Percentiles rank a stretch among this genome's conserved stretches.
Conservation (phyloP, 2,888 invertebrate genomes). For the Parochlus steinenii region DNA sequence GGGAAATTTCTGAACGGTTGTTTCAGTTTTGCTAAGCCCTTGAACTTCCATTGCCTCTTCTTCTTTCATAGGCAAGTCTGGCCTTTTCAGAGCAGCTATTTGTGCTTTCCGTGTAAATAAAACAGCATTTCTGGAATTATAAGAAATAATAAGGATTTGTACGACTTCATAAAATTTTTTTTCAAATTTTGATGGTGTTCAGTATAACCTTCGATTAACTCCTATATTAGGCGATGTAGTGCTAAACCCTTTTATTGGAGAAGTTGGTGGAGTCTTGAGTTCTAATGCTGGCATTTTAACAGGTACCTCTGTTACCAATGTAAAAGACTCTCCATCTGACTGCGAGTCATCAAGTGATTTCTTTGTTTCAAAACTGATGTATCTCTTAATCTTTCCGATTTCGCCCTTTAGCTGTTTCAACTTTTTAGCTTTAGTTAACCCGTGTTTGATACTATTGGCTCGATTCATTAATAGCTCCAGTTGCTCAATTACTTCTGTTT, state of each 20-base stretch:
- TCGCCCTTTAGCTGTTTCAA: conserved; percentile 39
- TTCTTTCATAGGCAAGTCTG: conserved; percentile 18
- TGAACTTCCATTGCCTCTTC: conserved; percentile 15
- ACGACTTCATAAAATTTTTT: too few species aligned
- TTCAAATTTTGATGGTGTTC: not conserved
- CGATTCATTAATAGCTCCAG: conserved; percentile 44
- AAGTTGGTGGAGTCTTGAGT: conserved; percentile 25
- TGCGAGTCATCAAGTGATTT: conserved; percentile 25
- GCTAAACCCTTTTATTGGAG: conserved; percentile 26
- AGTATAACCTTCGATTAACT: conserved; percentile 27
- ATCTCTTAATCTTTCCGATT: conserved; percentile 36
- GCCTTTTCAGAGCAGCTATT: conserved; percentile 33
- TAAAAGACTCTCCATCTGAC: conserved; percentile 24
- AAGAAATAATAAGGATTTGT: not conserved
- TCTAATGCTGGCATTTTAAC: not conserved
- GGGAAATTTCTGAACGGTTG: not conserved
- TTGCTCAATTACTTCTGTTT: conserved; percentile 26
- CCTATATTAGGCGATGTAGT: conserved; percentile 24
- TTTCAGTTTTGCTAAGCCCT: not conserved
- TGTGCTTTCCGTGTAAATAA: conserved; percentile 58
- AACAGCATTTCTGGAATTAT: conserved; percentile 46
- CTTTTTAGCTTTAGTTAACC: conserved; percentile 37
- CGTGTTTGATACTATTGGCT: conserved; percentile 42
- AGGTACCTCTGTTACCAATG: conserved; percentile 2
- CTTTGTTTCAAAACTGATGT: too few species aligned